Conservation (phyloP, 2,888 invertebrate species). For the Iselma pallidipennis region DNA sequence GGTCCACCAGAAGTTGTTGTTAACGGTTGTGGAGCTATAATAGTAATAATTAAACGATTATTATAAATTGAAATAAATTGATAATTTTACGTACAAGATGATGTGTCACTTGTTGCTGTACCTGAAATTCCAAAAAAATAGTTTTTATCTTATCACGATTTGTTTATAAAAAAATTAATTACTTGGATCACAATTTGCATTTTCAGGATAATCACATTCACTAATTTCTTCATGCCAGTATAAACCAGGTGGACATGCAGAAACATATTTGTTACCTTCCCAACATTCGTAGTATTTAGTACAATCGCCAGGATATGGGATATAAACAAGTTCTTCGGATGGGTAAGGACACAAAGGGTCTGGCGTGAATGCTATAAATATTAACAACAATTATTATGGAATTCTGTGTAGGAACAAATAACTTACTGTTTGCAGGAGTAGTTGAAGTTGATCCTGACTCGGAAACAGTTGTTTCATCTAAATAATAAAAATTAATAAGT, state of each 20-base stretch:
- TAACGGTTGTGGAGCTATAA: background rate
- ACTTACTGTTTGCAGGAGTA: background rate
- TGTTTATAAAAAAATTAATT: background rate
- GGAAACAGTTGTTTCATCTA: background rate
- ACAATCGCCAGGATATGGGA: conserved; percentile 4
- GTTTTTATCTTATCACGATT: no score
- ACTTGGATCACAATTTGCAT: conserved; percentile 4
- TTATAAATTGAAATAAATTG: background rate
- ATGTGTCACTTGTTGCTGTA: background rate
- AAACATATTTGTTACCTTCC: background rate
- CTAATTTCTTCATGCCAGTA: conserved; percentile 13
- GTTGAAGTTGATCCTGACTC: background rate
- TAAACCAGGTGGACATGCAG: conserved; percentile 6
- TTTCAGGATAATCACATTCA: background rate
- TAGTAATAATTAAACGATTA: background rate
- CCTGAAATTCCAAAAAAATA: no score
- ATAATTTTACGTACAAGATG: background rate
- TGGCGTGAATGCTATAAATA: background rate
- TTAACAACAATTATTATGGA: background rate
- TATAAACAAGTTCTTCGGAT: background rate
- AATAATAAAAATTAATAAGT: background rate
- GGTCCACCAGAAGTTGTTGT: background rate
- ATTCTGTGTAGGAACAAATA: background rate
- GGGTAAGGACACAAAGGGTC: conserved; percentile 13
- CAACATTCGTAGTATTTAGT: conserved; percentile 12